phyloP scores from a whole-genome alignment of 2,797 vertebrate species.

The Poeciliopsis presidionis region DNA sequence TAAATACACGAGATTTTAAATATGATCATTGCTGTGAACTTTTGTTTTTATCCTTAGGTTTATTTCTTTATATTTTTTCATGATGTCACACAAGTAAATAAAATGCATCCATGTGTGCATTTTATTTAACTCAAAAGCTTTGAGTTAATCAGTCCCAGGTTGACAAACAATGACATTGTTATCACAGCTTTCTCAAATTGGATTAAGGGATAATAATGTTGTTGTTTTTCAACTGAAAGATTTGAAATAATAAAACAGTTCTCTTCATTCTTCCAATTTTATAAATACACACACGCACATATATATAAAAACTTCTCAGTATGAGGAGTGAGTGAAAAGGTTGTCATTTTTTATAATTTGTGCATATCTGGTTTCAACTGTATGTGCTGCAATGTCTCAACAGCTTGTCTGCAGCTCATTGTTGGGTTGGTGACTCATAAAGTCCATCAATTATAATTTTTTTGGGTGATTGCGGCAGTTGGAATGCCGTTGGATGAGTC shows the following conservation, averaged over 20 bases:
- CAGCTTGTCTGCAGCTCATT: constrained; percentile 9
- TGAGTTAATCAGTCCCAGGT: not conserved
- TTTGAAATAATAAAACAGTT: not conserved
- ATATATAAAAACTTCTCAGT: too few relatives aligned
- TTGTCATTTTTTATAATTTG: not conserved
- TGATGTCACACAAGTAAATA: not conserved
- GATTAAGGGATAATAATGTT: not conserved
- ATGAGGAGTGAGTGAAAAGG: not conserved
- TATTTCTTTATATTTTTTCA: not conserved
- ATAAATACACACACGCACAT: too few relatives aligned
- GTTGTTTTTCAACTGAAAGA: not conserved
- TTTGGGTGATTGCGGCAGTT: not conserved
- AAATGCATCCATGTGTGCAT: not conserved
- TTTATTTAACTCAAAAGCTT: not conserved
- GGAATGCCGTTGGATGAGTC: constrained; percentile 4
- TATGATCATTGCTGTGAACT: too few relatives aligned
- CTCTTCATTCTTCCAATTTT: not conserved
- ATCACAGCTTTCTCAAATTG: not conserved
- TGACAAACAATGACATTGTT: not conserved
- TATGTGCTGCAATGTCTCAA: constrained; percentile 7
- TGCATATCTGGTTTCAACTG: not conserved
- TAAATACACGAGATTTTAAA: not conserved
- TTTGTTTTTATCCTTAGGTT: not conserved
- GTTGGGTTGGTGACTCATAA: constrained; percentile 32
- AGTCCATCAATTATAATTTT: constrained; percentile 1